Evolutionary conservation across 2,797 vertebrate genomes (phyloP), one percentile per base, ranked within the genome.

Genomic region (Pseudomugil tenellus): DNA sequence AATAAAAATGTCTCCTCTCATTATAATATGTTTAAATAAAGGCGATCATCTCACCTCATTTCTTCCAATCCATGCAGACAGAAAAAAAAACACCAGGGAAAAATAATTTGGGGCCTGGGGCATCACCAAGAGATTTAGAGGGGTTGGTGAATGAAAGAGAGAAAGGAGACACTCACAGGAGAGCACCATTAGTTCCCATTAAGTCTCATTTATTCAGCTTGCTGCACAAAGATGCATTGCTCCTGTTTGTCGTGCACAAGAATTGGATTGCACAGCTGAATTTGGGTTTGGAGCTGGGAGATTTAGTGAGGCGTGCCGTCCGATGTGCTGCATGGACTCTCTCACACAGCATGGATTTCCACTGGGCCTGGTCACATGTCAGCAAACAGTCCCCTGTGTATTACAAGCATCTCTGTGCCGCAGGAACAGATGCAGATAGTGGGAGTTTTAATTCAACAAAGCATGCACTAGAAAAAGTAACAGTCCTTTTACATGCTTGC

Each of bases 1-100:
- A 89, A 89, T 66, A 71, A 87, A 89, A 79, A 90, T 76, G 89
- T 86, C 76, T 48, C 76, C 68, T 85, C 83, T 88, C 84, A 91
- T 92, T 91, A 89, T 76, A 80, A 90, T 91, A 89, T 88, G 32
- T 77, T 85, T 72, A 77, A 92, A 87, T 76, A 87, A 90, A 84
- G 68, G 77, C 58, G 8, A 81, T 48, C 73, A 78, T 64, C 51
- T 81, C 70, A 57, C 58, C 61, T 79, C 52, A 56, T 66, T 75
- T 61, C 35, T 64, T 77, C 68, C 59, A 5, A 26, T 59, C 41
- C 64, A 39, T 49, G 37, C 35, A 37, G 55, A 63, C 60, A 70
- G 48, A 54, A 64, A 29, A 25, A 54, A 32, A 55, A 21, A 66
- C 37, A 8, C 23, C 2, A 17, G 4, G 51, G 25, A 82, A 39